Evolutionary conservation across 1,140 invertebrate genomes (phyloP).

Genomic region (Caenorhabditis latens): DNA sequence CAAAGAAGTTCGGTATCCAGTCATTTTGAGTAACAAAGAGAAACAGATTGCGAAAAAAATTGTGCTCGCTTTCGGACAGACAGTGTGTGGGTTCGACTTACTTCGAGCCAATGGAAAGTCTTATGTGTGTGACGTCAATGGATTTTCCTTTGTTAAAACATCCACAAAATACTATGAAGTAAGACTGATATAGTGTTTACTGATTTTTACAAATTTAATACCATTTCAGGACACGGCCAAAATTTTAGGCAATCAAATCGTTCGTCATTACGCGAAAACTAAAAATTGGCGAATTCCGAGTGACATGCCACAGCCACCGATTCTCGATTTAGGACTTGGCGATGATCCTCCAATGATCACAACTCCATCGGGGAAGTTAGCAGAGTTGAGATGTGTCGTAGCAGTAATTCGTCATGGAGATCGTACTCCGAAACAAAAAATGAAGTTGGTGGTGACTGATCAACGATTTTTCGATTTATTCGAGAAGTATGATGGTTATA

Average conservation of each 20-base stretch:
- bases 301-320: constrained; percentile 39
- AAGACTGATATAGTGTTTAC: not conserved
- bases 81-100: constrained; percentile 98
- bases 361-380: constrained; percentile 99
- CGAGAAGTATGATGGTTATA: constrained; percentile 95
- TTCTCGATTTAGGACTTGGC: constrained; percentile 62
- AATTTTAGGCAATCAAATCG: constrained; percentile 83
- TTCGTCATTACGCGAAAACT: constrained; percentile 70
- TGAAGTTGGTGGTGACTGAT: constrained; percentile 99
- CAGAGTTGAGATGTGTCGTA: constrained; percentile 97
- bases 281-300: constrained; percentile 79
- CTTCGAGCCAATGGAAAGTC: constrained; percentile 96
- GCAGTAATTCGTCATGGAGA: constrained; percentile 98
- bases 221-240: constrained; percentile 88
- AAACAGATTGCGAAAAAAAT: constrained; percentile 99
- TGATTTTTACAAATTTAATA: not conserved
- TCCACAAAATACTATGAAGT: constrained; percentile 98
- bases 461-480: constrained; percentile 99
- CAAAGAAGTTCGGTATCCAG: constrained; percentile 94
- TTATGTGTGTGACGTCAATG: constrained; percentile 96
- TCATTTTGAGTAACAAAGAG: constrained; percentile 95
- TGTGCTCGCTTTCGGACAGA: constrained; percentile 97
- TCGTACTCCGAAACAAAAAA: constrained; percentile 99
- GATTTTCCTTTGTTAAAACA: constrained; percentile 99
- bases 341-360: constrained; percentile 98